A percentile compares a stretch with the other conserved stretches of the same genome.
These are phyloP conservation scores for Enteromius trimaculatus DNA, from an alignment of 2,797 vertebrate genomes.

Conservation along the genomic window DNA sequence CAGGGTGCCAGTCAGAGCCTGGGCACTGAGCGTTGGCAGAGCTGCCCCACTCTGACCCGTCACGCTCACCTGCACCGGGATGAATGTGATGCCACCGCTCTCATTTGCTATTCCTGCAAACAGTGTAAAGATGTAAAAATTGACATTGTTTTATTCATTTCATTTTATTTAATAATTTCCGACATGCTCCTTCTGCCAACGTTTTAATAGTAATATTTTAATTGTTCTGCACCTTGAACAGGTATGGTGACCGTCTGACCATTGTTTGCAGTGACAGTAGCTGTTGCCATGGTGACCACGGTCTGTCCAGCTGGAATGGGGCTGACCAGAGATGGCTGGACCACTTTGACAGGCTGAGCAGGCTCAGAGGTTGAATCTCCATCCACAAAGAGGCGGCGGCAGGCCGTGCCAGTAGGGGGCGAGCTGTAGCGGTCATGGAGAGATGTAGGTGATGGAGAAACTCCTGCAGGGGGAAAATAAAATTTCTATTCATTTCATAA, in stretches of 20 bases:
- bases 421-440: slow-evolving; percentile 94
- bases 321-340: slow-evolving; percentile 76
- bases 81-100: slow-evolving; percentile 80
- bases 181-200: not conserved
- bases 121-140: slow-evolving; percentile 62
- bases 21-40: slow-evolving; percentile 78
- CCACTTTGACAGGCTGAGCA: slow-evolving; percentile 68
- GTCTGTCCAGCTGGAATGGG: slow-evolving; percentile 86
- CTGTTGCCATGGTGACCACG: slow-evolving; percentile 79
- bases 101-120: slow-evolving; percentile 81
- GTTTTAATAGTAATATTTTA: not conserved
- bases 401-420: slow-evolving; percentile 90
- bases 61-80: slow-evolving; percentile 82
- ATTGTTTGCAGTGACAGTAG: slow-evolving; percentile 75
- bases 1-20: slow-evolving; percentile 78
- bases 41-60: slow-evolving; percentile 73
- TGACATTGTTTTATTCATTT: not conserved
- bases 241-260: slow-evolving; percentile 83
- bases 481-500: not conserved
- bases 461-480: slow-evolving; percentile 71
- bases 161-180: not conserved
- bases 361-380: slow-evolving; percentile 75
- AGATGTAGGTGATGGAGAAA: slow-evolving; percentile 85
- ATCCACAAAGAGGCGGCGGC: slow-evolving; percentile 92
- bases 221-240: slow-evolving; percentile 79